These are phyloP conservation scores for Lordiphosa stackelbergi DNA, from an alignment of 1,140 invertebrate species.

Conservation along the genomic window DNA sequence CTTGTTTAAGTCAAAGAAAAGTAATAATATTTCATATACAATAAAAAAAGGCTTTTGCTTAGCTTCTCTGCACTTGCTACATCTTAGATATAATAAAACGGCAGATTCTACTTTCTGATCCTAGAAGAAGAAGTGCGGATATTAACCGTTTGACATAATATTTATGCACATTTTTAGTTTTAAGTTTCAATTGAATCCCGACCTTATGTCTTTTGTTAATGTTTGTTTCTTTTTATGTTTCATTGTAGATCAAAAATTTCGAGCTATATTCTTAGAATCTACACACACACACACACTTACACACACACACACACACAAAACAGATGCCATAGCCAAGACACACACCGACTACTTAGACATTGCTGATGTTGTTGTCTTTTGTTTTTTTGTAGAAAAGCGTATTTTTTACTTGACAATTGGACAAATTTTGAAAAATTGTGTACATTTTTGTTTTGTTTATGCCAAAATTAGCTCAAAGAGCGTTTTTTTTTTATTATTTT, in stretches of 20 bases:
- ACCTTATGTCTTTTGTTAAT: constrained; percentile 13
- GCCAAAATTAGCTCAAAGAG: not conserved
- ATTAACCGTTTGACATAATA: no score
- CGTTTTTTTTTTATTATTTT: constrained; percentile 8
- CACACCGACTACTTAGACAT: constrained; percentile 10
- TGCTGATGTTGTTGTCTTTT: constrained; percentile 9
- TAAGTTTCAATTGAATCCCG: no score
- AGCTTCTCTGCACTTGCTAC: no score
- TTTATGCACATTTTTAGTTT: no score
- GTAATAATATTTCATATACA: no score
- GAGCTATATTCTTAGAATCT: constrained; percentile 59
- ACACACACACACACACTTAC: constrained; percentile 8
- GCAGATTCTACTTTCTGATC: no score
- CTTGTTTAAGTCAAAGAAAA: no score
- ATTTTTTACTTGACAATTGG: not conserved
- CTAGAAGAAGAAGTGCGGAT: no score
- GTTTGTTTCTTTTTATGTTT: constrained; percentile 58
- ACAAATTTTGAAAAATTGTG: not conserved
- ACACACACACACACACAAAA: constrained; percentile 16
- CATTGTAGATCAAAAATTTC: constrained; percentile 73
- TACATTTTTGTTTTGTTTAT: constrained; percentile 2
- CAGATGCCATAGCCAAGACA: constrained; percentile 15
- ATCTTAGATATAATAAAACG: no score
- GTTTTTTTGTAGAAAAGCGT: constrained; percentile 7
- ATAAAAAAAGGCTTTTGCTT: no score